Conservation (phyloP, 2,113 vertebrate species). For the Oryzias woworae region DNA sequence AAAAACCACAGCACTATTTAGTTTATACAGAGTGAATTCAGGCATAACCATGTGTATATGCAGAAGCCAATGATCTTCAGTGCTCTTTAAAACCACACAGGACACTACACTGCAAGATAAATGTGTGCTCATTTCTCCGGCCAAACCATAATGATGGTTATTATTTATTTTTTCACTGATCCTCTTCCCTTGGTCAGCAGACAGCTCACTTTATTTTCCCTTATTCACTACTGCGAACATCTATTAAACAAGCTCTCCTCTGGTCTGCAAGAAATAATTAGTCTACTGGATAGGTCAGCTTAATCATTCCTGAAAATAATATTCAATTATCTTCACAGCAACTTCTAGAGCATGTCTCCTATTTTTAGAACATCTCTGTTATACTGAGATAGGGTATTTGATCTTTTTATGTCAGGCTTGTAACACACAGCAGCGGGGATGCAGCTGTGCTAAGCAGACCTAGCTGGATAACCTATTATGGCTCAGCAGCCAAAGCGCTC, state of each 20-base stretch:
- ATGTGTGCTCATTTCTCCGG: conserved; percentile 29
- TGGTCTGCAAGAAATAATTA: conserved; percentile 78
- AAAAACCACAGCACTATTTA: too few species aligned
- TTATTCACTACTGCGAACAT: conserved; percentile 72
- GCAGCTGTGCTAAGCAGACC: conserved; percentile 53
- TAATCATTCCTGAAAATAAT: conserved; percentile 84
- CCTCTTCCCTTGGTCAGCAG: conserved; percentile 45
- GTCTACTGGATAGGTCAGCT: conserved; percentile 78
- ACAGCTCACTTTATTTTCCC: conserved; percentile 58
- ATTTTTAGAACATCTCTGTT: conserved; percentile 73
- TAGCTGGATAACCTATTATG: conserved; percentile 61
- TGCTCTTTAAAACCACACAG: conserved; percentile 11
- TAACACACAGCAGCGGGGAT: conserved; percentile 63
- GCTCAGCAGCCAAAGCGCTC: conserved; percentile 55
- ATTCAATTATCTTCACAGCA: conserved; percentile 78
- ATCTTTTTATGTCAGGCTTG: conserved; percentile 64
- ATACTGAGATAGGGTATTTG: conserved; percentile 69
- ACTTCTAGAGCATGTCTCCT: conserved; percentile 72
- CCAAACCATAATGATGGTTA: conserved; percentile 40
- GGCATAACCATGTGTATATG: too few species aligned
- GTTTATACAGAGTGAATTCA: too few species aligned
- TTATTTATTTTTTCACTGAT: conserved; percentile 47
- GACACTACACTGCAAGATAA: conserved; percentile 18
- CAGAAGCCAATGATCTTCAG: background rate
- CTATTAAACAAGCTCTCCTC: conserved; percentile 71